Evolutionary conservation across 2,797 vertebrate species (phyloP).

Genomic region (Neosilurus mollespiculum): DNA sequence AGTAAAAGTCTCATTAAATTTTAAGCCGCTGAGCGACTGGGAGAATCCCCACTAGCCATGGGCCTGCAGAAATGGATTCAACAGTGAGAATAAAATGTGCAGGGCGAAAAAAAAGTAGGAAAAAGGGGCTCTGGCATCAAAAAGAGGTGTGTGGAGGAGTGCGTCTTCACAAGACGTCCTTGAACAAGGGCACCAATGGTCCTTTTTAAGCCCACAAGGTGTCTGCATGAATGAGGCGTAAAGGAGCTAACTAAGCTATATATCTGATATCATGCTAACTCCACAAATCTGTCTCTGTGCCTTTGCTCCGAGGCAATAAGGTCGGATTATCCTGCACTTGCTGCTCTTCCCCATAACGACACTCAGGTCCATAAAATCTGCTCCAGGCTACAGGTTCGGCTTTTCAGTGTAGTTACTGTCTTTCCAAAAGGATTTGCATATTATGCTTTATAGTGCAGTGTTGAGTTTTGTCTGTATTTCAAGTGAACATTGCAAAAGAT

Average conservation of each 20-base stretch:
- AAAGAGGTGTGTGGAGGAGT: conserved; percentile 47
- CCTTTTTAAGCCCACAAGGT: conserved; percentile 51
- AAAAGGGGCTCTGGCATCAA: conserved; percentile 55
- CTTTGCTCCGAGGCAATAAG: conserved; percentile 54
- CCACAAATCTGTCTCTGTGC: conserved; percentile 55
- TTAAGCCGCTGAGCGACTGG: conserved; percentile 73
- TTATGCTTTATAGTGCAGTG: not conserved
- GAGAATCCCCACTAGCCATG: conserved; percentile 68
- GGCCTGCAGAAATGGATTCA: conserved; percentile 61
- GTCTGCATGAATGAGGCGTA: conserved; percentile 51
- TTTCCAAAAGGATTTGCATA: not conserved
- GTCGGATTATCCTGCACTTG: conserved; percentile 43
- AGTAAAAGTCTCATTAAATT: conserved; percentile 79
- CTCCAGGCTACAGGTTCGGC: conserved; percentile 35
- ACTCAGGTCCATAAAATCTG: conserved; percentile 25
- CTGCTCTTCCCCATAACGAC: conserved; percentile 37
- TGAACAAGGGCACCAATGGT: conserved; percentile 47
- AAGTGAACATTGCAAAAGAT: not conserved
- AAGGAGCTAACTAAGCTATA: conserved; percentile 54
- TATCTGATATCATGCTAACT: conserved; percentile 55
- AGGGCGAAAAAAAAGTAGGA: conserved; percentile 45
- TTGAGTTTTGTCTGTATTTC: not conserved
- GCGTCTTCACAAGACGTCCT: conserved; percentile 59
- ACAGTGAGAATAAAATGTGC: conserved; percentile 63
- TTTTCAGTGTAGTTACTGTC: conserved; percentile 3